Conservation (phyloP, 2,797 vertebrate species). For the Tokudaia muenninki region DNA sequence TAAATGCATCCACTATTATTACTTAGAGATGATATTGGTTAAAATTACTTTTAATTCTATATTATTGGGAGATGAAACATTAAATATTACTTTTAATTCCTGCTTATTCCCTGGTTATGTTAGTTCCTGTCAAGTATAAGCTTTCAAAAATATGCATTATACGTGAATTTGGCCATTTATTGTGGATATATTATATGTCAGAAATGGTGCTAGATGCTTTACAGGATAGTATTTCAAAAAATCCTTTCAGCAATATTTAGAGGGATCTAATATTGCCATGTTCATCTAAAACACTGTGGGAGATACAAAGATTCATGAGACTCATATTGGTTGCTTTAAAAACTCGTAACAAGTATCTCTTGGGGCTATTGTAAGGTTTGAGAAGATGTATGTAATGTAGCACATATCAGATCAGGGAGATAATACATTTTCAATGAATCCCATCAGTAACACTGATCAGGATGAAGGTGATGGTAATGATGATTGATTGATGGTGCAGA, state of each 20-base stretch:
- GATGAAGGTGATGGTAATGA: neutral
- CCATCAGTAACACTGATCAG: neutral
- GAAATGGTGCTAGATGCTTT: neutral
- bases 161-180: neutral
- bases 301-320: neutral
- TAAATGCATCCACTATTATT: slow-evolving; percentile 24
- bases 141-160: neutral
- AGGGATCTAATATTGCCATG: neutral
- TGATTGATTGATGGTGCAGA: neutral
- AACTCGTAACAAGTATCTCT: neutral
- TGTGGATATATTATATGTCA: neutral
- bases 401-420: neutral
- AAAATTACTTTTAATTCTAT: slow-evolving; percentile 27
- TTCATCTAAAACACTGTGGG: slow-evolving; percentile 13
- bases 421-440: slow-evolving; percentile 47
- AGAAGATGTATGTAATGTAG: neutral
- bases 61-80: neutral
- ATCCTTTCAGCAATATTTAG: slow-evolving; percentile 2
- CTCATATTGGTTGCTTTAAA: neutral
- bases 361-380: neutral
- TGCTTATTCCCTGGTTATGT: neutral
- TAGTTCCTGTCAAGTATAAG: neutral
- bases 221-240: slow-evolving; percentile 11
- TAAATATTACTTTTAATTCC: neutral
- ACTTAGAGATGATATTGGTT: neutral